Evolutionary conservation across 2,888 invertebrate species (phyloP), one percentile per base, ranked within the genome.

Genomic region (Drosophila cognata): DNA sequence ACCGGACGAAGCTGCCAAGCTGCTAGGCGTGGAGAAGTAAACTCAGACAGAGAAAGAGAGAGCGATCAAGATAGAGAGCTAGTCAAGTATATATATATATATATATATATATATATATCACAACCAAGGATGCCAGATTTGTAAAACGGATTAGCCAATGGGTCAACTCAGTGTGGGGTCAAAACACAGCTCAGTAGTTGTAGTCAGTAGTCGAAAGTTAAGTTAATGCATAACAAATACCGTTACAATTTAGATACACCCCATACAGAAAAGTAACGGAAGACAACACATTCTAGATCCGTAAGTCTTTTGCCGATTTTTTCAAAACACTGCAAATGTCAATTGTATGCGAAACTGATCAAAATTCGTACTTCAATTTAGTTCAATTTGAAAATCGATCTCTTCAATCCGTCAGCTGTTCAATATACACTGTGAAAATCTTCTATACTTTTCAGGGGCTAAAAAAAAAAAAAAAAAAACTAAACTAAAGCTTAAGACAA

Each of bases 1-100:
- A 1, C 96, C 97, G 36, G 95, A 96, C 79, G 97, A 97, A 91
- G 98, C 98, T 31, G 98, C 98, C 1, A 97, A 97, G 92, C 95
- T 98, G 77, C 94, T 98, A 31, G 97, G 98, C 31, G 96, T 98
- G 60, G 96, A 97, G 75, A 96, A 96, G 85, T 93, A 91, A 91
- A 10, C 21, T 46, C 46, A 46, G 31, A 33, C 2, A 53, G 43
- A 43, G 3, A 21, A 21, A 11, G 1, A 13, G 13, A 10, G 52
- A 66, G n/a, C 3, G 28, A 48, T 48, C 1, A 4, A 51, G 5
- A 25, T 1, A 36, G 58, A 41, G n/a, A 57, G 64, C 63, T 57
- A 57, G 57, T 57, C 57, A 57, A 57, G 16, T 31, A 51, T 51
- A 51, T 29, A 25, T 16, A 21, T 8, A 52, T 35, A 16, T 33